Conservation (phyloP, 2,797 vertebrate species). For the Enteromius radiatus region DNA sequence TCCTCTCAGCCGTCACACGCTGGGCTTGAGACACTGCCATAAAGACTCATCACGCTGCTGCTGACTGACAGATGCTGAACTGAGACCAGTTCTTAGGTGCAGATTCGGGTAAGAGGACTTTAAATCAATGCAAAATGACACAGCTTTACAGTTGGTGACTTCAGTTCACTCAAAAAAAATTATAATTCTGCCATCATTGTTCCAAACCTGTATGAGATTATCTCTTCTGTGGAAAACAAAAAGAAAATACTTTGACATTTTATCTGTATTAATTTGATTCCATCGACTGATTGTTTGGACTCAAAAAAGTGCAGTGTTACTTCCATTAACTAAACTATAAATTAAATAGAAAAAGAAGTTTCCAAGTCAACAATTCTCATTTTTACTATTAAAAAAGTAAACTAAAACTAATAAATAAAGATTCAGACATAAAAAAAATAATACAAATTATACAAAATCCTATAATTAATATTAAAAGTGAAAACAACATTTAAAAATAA, state of each 20-base stretch:
- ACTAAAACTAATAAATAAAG: not conserved
- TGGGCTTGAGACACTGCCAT: conserved; percentile 6
- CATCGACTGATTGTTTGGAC: not conserved
- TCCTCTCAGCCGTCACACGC: conserved; percentile 17
- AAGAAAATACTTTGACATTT: not conserved
- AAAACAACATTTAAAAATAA: not conserved
- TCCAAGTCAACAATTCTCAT: not conserved
- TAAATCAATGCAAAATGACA: not conserved
- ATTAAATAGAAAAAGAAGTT: too few species aligned
- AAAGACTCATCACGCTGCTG: not conserved
- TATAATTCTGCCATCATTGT: not conserved
- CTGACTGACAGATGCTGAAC: conserved; percentile 17
- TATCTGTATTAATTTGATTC: not conserved
- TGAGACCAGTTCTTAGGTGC: not conserved
- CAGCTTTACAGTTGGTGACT: not conserved
- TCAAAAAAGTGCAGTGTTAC: not conserved
- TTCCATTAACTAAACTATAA: not conserved
- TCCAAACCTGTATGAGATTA: not conserved
- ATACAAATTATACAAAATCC: not conserved
- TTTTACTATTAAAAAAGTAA: not conserved
- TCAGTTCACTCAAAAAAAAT: not conserved
- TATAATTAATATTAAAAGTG: not conserved
- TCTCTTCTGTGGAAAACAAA: not conserved
- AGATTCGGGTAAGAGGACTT: not conserved
- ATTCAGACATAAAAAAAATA: not conserved